phyloP scores from a whole-genome alignment of 2,113 vertebrate genomes.

The Ardeotis arabs region DNA sequence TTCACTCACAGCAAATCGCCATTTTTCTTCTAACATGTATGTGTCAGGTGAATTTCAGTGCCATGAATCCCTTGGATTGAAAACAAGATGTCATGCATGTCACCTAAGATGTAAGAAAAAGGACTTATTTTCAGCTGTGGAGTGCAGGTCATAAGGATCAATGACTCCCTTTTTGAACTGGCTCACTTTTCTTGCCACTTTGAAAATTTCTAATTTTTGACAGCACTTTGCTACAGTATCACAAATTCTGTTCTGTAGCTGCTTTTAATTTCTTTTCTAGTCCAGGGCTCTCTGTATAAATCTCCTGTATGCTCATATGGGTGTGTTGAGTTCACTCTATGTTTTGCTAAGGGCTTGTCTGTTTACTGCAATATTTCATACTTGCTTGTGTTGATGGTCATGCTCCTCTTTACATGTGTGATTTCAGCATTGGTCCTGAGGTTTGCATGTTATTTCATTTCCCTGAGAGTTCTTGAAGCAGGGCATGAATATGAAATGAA shows the following conservation, averaged over 20 bases:
- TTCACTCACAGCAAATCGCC: not conserved
- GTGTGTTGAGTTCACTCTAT: not conserved
- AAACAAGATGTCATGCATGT: not conserved
- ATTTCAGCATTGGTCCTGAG: not conserved
- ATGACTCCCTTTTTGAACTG: not conserved
- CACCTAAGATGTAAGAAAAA: not conserved
- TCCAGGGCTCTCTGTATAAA: not conserved
- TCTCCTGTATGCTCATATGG: not conserved
- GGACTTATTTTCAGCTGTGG: rapidly evolving
- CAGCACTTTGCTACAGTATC: not conserved
- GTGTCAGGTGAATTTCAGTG: not conserved
- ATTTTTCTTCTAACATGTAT: not conserved
- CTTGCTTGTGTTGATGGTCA: not conserved
- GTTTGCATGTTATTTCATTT: not conserved
- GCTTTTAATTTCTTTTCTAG: not conserved
- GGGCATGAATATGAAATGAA: not conserved
- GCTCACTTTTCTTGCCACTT: not conserved
- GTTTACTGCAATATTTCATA: not conserved
- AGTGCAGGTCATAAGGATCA: not conserved
- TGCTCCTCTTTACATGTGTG: not conserved
- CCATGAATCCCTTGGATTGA: not conserved
- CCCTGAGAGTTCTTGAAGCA: not conserved
- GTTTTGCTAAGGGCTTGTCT: not conserved
- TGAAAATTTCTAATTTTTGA: not conserved
- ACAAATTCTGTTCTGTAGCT: not conserved